Base-by-base conservation (phyloP, 1,140 invertebrate genomes). In the Micrasema longulum region DNA sequence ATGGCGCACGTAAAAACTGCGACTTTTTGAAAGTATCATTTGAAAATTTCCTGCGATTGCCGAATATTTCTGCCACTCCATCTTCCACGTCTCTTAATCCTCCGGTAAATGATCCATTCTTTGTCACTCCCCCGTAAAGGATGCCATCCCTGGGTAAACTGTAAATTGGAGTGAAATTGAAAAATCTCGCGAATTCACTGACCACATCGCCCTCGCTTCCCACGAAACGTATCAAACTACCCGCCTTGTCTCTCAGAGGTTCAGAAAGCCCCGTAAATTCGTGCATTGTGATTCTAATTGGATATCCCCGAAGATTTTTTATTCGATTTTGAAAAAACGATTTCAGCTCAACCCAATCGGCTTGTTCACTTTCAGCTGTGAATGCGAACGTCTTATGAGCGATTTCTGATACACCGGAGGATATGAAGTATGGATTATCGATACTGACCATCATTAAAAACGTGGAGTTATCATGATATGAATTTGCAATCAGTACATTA, bases 131-230 rank as follows among this genome's bases (percentile, higher is more conserved):
- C 20, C 62, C 62, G 53, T 60, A 36, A 35, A n/a, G 4, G 5
- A 36, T 60, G 48, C 60, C 65, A 23, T 68, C 41, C 35, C 41
- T 64, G 23, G 38, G 55, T 35, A 53, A 22, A 1, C 22, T 38
- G 31, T 74, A 74, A 26, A 74, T 38, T 26, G 72, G 72, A 31
- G 35, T 69, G 36, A 70, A 74, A 22, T 74, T 74, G 36, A 74
- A 45, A 10, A 74, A 12, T 23, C 31, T 74, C 3, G 68, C 50
- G 36, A 66, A 74, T 60, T 74, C 67, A 12, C 50, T 41, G 6
- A 70, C 62, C 6, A 70, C 53, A 2, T 47, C 36, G 4, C 67
- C 72, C 47, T 70, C 72, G 6, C 31, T 66, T 18, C 68, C 63
- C 22, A 38, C 12, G 47, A 66, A 74, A 14, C 57, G 20, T 31